Percentiles rank a stretch among this genome's conserved stretches.
These are phyloP conservation scores for Pseudonaja textilis DNA, from an alignment of 2,113 vertebrate species.

Conservation along the genomic window DNA sequence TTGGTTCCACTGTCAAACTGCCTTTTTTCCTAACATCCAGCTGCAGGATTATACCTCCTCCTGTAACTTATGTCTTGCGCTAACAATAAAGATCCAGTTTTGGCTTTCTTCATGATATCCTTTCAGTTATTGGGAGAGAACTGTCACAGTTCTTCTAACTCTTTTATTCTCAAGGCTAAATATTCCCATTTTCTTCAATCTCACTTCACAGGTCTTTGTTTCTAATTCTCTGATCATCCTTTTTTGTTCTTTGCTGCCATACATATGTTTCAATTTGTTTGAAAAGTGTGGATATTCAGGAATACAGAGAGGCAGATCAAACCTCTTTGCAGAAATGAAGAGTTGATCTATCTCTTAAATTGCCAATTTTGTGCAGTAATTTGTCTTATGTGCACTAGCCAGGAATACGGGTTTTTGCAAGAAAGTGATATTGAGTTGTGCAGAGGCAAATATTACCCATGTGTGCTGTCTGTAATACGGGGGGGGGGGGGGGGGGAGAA, in stretches of 20 bases:
- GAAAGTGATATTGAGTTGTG: neutral
- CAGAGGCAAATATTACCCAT: neutral
- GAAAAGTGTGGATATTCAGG: neutral
- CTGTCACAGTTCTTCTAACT: neutral
- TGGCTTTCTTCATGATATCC: neutral
- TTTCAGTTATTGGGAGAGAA: neutral
- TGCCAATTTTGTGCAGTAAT: neutral
- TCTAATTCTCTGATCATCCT: neutral
- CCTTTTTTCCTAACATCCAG: neutral
- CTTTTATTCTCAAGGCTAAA: neutral
- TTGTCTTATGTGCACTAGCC: neutral
- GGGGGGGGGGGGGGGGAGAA: neutral
- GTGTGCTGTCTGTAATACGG: neutral
- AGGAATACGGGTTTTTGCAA: neutral
- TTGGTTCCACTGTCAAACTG: neutral
- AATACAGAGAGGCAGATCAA: neutral
- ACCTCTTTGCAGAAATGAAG: neutral
- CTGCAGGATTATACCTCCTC: neutral
- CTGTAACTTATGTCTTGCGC: neutral
- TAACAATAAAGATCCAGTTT: neutral
- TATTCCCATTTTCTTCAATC: neutral
- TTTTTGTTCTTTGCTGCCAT: neutral
- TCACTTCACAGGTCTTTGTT: neutral
- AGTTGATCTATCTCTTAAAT: neutral
- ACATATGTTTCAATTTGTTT: neutral